These are phyloP conservation scores for Ceraclea dissimilis DNA, from an alignment of 2,888 invertebrate genomes.

Conservation along the genomic window DNA sequence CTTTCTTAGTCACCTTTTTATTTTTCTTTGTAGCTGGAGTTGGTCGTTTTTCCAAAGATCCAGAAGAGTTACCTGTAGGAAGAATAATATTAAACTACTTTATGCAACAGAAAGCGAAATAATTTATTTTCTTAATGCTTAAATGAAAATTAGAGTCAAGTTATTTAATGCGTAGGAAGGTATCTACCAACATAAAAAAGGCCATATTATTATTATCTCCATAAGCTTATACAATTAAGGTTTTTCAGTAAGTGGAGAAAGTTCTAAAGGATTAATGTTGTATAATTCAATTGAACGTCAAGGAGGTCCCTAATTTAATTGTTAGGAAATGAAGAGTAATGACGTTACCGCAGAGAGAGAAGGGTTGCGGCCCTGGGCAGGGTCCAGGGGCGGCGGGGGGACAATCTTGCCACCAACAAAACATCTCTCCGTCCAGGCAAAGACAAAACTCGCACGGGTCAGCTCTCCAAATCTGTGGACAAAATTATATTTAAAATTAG, in stretches of 20 bases:
- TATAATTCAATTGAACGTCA: background rate
- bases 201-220: background rate
- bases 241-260: background rate
- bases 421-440: constrained; percentile 57
- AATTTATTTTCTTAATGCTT: no score
- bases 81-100: background rate
- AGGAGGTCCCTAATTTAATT: background rate
- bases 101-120: no score
- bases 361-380: constrained; percentile 31
- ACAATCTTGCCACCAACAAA: constrained; percentile 61
- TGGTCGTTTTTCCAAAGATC: constrained; percentile 15
- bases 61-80: constrained; percentile 21
- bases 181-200: background rate
- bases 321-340: background rate
- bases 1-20: constrained; percentile 16
- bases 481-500: background rate
- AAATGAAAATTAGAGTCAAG: no score
- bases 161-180: no score
- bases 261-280: background rate
- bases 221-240: background rate
- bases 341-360: constrained; percentile 38
- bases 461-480: constrained; percentile 46
- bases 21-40: constrained; percentile 9
- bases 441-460: constrained; percentile 57
- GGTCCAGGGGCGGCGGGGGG: constrained; percentile 36